phyloP scores from a whole-genome alignment of 2,113 vertebrate species.

The Anser brachyrhynchus region DNA sequence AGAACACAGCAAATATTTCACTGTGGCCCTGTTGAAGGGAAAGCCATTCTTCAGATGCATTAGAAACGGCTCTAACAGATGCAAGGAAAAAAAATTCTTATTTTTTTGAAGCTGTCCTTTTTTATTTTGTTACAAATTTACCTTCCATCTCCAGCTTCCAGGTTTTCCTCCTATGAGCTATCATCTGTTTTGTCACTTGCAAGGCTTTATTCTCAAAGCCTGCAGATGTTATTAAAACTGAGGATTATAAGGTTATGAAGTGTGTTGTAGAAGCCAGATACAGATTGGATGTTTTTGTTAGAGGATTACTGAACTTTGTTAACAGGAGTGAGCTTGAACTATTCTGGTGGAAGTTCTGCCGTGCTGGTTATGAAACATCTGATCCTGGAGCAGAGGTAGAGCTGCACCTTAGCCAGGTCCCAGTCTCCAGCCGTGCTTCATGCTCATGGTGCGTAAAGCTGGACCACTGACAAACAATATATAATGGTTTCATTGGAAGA shows the following conservation, averaged over 20 bases:
- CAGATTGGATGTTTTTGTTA: conserved; percentile 66
- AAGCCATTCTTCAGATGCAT: background rate
- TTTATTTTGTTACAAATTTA: conserved; percentile 21
- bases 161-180: background rate
- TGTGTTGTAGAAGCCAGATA: conserved; percentile 36
- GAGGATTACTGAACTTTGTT: conserved; percentile 67
- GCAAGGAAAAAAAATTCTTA: too few species aligned
- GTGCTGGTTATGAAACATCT: conserved; percentile 42
- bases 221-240: conserved; percentile 69
- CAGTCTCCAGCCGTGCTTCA: rapidly evolving
- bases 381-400: background rate
- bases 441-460: background rate
- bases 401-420: background rate
- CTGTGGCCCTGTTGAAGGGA: background rate
- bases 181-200: conserved; percentile 39
- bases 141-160: conserved; percentile 6
- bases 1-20: background rate
- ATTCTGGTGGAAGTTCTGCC: conserved; percentile 40
- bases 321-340: conserved; percentile 19
- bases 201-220: conserved; percentile 42
- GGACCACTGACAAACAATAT: background rate
- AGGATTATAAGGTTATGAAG: conserved; percentile 68
- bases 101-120: background rate
- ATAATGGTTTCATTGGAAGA: background rate
- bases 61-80: background rate